phyloP scores from a whole-genome alignment of 2,888 invertebrate species.

The Lycia hirtaria region DNA sequence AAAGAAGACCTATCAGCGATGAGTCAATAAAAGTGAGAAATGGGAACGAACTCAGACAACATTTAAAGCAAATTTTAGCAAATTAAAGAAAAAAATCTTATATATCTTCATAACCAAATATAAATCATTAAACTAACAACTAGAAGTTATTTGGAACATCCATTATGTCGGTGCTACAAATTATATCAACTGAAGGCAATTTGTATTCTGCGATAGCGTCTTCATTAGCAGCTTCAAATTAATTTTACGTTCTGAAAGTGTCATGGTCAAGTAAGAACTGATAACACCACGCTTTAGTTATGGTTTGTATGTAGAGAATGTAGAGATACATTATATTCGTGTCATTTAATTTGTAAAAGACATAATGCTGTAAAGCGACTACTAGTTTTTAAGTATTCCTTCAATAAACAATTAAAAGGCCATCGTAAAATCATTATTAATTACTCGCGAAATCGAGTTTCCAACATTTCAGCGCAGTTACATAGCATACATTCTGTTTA shows the following conservation, averaged over 20 bases:
- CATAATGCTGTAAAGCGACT: conserved; percentile 14
- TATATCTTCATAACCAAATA: neutral
- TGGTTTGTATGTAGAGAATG: neutral
- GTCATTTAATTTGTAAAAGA: conserved; percentile 13
- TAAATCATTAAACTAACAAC: neutral
- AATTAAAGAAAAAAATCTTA: too few species aligned
- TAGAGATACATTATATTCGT: conserved; percentile 4
- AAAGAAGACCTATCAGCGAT: too few species aligned
- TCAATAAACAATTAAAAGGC: too few species aligned
- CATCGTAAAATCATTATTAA: too few species aligned
- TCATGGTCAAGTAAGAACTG: conserved; percentile 5
- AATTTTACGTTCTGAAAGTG: conserved; percentile 13
- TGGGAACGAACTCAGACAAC: too few species aligned
- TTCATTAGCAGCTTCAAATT: conserved; percentile 12
- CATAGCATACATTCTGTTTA: too few species aligned
- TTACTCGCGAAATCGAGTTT: too few species aligned
- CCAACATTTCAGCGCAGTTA: too few species aligned
- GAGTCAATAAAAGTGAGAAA: too few species aligned
- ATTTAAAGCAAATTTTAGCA: too few species aligned
- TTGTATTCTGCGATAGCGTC: conserved; percentile 27
- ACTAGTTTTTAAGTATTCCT: conserved; percentile 14
- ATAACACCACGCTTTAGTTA: neutral
- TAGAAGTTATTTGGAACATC: neutral
- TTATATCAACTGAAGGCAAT: conserved; percentile 18
- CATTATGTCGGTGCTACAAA: conserved; percentile 12